phyloP scores from a whole-genome alignment of 1,140 invertebrate species.

The Eriocheir sinensis region DNA sequence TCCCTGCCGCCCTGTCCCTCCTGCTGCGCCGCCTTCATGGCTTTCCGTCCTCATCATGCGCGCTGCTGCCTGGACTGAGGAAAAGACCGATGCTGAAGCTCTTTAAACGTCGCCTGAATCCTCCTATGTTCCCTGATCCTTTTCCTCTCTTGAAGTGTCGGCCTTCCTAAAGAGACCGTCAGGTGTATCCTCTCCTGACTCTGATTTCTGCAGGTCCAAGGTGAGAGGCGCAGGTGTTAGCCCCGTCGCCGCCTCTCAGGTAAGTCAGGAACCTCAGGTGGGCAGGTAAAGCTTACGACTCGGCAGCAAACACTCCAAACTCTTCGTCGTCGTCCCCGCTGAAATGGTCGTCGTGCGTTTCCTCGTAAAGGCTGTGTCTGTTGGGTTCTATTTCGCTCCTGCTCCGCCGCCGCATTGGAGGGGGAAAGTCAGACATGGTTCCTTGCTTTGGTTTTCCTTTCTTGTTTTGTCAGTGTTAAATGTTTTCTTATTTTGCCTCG shows the following conservation, averaged over 20 bases:
- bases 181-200: conserved; percentile 27
- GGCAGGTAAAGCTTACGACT: conserved; percentile 66
- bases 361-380: neutral
- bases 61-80: conserved; percentile 34
- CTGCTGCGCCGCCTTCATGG: neutral
- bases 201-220: neutral
- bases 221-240: neutral
- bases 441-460: neutral
- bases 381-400: conserved; percentile 33
- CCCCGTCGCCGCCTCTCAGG: neutral
- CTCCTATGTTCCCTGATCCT: neutral
- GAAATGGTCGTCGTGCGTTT: neutral
- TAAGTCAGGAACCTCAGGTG: neutral
- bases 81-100: conserved; percentile 65
- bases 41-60: neutral
- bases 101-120: conserved; percentile 62
- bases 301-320: neutral
- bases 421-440: neutral
- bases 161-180: neutral
- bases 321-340: conserved; percentile 6
- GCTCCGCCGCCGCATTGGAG: neutral
- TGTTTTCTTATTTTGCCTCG: neutral
- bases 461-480: neutral
- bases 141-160: neutral
- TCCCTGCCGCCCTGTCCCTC: neutral